Percentiles rank a stretch among this genome's conserved stretches.
Evolutionary conservation across 2,888 invertebrate genomes (phyloP).

Genomic region (Plagodis dolabraria): DNA sequence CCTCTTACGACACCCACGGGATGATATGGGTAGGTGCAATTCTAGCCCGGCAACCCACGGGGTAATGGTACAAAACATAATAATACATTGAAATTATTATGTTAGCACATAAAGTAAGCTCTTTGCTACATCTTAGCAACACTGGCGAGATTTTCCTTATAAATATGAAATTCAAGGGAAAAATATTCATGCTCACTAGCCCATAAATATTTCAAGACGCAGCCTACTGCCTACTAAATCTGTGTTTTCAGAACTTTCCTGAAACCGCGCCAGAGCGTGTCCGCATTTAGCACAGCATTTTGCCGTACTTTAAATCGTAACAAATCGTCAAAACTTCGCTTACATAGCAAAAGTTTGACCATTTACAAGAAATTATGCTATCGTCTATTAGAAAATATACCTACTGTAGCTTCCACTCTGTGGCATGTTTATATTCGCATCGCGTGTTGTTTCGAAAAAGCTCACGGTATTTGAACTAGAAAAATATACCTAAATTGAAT

Average conservation of each 20-base stretch:
- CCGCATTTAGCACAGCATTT: constrained; percentile 43
- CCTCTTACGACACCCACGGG: too few relatives aligned
- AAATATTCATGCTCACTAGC: constrained; percentile 8
- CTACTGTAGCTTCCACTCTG: constrained; percentile 52
- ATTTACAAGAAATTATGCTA: constrained; percentile 77
- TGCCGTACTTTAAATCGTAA: constrained; percentile 56
- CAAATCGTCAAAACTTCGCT: constrained; percentile 60
- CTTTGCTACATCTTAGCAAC: constrained; percentile 9
- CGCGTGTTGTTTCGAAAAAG: constrained; percentile 54
- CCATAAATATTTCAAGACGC: constrained; percentile 23
- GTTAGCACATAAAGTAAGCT: background rate
- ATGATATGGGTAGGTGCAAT: too few relatives aligned
- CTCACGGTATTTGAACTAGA: constrained; percentile 31
- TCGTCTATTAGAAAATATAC: constrained; percentile 77
- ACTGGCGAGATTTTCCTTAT: background rate
- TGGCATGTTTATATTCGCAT: constrained; percentile 71
- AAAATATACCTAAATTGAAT: constrained; percentile 55
- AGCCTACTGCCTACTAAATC: constrained; percentile 31
- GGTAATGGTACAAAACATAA: too few relatives aligned
- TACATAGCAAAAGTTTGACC: constrained; percentile 71
- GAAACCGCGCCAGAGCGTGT: constrained; percentile 39
- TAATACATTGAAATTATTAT: background rate
- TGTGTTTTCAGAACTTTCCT: constrained; percentile 36
- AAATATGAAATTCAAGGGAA: constrained; percentile 14
- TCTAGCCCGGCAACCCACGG: too few relatives aligned